Percentiles rank a stretch among this genome's conserved stretches.
These are phyloP conservation scores for Sepiola atlantica DNA, from an alignment of 2,888 invertebrate species.

Conservation along the genomic window DNA sequence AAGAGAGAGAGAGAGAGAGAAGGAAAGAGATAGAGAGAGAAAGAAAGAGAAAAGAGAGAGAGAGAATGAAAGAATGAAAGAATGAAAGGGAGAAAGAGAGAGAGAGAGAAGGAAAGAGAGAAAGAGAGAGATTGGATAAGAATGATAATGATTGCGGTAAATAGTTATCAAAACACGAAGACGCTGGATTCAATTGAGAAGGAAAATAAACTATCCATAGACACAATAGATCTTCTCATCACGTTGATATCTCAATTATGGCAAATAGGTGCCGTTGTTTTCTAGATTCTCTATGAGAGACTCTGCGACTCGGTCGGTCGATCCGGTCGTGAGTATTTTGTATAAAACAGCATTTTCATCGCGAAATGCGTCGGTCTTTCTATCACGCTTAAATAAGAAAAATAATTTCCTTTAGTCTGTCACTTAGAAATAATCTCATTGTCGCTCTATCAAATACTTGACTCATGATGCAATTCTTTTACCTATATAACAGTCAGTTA, in stretches of 20 bases:
- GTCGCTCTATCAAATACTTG: too few relatives aligned
- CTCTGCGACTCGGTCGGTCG: too few relatives aligned
- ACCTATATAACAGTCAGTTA: too few relatives aligned
- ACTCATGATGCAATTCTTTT: too few relatives aligned
- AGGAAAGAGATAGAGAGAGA: too few relatives aligned
- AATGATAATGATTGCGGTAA: neutral
- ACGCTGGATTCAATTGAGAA: neutral
- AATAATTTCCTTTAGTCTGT: too few relatives aligned
- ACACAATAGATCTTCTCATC: neutral
- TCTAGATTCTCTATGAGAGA: neutral
- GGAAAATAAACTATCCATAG: neutral
- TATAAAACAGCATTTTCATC: neutral
- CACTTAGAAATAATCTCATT: too few relatives aligned
- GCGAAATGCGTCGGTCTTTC: neutral
- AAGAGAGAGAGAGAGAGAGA: too few relatives aligned
- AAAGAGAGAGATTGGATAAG: neutral
- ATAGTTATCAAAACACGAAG: neutral
- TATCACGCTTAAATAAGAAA: too few relatives aligned
- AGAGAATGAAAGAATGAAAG: too few relatives aligned
- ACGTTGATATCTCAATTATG: neutral
- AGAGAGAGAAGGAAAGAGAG: neutral
- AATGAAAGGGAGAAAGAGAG: too few relatives aligned
- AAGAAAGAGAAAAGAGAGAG: too few relatives aligned
- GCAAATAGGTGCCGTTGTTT: neutral
- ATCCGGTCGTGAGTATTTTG: neutral